Evolutionary conservation across 2,888 invertebrate species (phyloP).

Genomic region (Eumerus sabulonum): DNA sequence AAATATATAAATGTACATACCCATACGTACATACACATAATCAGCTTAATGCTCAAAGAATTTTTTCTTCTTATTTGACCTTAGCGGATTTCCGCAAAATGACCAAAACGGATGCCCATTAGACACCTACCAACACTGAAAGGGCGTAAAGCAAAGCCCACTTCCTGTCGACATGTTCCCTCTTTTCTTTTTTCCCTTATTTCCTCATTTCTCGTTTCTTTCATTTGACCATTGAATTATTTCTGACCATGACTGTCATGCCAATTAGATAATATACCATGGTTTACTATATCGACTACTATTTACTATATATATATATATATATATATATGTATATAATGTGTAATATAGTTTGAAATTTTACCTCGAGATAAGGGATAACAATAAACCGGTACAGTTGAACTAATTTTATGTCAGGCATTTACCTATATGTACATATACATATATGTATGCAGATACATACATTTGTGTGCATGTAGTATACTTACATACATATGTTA

Average conservation of each 20-base stretch:
- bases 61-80: constrained; percentile 60
- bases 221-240: constrained; percentile 66
- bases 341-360: constrained; percentile 48
- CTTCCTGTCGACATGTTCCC: constrained; percentile 45
- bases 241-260: constrained; percentile 66
- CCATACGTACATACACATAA: constrained; percentile 24
- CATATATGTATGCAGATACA: too few species aligned
- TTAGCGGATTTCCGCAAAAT: constrained; percentile 67
- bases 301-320: constrained; percentile 34
- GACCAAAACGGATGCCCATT: constrained; percentile 68
- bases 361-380: constrained; percentile 52
- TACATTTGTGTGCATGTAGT: too few species aligned
- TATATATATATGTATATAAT: neutral
- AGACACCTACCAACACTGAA: constrained; percentile 68
- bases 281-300: constrained; percentile 38
- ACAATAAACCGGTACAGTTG: constrained; percentile 57
- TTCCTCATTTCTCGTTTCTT: constrained; percentile 62
- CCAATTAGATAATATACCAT: constrained; percentile 66
- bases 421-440: constrained; percentile 6
- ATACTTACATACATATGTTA: too few species aligned
- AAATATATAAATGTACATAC: constrained; percentile 20
- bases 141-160: constrained; percentile 63
- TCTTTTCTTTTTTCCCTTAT: constrained; percentile 37
- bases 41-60: constrained; percentile 46
- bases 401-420: constrained; percentile 55